Base-by-base conservation (phyloP, 53 echinoderm and acorn worm genomes). In the Henricia sp. region DNA sequence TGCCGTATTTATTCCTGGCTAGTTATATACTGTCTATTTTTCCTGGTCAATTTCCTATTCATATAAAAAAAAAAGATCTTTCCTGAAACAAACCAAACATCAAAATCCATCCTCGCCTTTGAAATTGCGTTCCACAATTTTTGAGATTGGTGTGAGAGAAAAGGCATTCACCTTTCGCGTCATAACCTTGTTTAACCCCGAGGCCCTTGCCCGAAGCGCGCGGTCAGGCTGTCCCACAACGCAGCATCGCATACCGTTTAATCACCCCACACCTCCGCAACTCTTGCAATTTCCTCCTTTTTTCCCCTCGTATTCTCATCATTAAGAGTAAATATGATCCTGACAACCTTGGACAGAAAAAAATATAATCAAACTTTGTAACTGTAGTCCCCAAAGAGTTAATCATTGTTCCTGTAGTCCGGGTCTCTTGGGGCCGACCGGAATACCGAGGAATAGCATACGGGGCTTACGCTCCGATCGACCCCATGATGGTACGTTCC, bases 261-360 rank as follows among this genome's bases (percentile, higher is more conserved):
- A 80, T 80, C 64, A 57, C 36, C 34, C 13, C 17, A 20, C 16
- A 8, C 9, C 80, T n/a, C 43, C 46, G 0, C 14, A 55, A 55
- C 19, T 55, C 23, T 55, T 55, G 17, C 19, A n/a, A n/a, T n/a
- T 55, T 6, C 37, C 46, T 37, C 16, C 43, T 13, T 26, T 28
- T 24, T 16, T n/a, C 20, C 8, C 10, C 30, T 33, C 59, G n/a
- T 24, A 4, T 38, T 41, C 80, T 80, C 80, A 80, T 80, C 80
- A 80, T 80, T 80, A 80, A 63, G 80, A 46, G 80, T 40, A 80
- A 80, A 80, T 80, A 80, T 80, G 80, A 80, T 80, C 80, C 64
- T 35, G 32, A n/a, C 62, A 80, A 80, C 80, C 80, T 63, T 62
- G 80, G 62, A 32, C 33, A 12, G 46, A 3, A 21, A 33, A 80